A percentile compares a stretch with the other conserved stretches of the same genome.
Conservation (phyloP, 2,888 invertebrate species). For the Yponomeuta evonymella region DNA sequence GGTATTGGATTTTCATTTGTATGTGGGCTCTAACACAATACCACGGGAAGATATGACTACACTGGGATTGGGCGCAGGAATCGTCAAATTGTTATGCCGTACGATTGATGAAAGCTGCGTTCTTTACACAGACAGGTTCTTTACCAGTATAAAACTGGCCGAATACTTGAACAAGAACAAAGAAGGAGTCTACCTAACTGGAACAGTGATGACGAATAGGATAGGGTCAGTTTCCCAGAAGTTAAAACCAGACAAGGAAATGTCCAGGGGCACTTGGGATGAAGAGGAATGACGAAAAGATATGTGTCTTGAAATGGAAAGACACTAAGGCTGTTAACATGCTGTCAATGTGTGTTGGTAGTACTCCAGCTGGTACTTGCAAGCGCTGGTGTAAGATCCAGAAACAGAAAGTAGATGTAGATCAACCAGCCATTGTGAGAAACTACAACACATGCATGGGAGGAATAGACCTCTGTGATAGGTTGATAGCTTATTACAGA, state of each 20-base stretch:
- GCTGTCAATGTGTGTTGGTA: slow-evolving; percentile 2
- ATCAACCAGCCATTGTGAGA: slow-evolving; percentile 6
- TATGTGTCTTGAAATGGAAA: slow-evolving; percentile 5
- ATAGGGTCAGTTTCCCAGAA: slow-evolving; percentile 23
- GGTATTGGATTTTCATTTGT: too few species aligned
- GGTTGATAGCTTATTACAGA: background rate
- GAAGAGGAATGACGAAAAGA: background rate
- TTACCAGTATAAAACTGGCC: too few species aligned
- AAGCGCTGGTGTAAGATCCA: background rate
- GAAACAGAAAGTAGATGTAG: background rate
- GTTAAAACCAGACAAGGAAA: slow-evolving; percentile 25
- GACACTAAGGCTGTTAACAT: slow-evolving; percentile 10
- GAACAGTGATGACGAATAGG: slow-evolving; percentile 3
- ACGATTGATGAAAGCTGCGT: too few species aligned
- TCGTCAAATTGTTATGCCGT: too few species aligned
- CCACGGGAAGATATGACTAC: too few species aligned
- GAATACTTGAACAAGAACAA: background rate
- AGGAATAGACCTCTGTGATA: slow-evolving; percentile 8
- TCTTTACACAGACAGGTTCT: too few species aligned
- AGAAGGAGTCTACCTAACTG: too few species aligned
- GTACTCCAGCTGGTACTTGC: background rate
- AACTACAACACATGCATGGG: slow-evolving; percentile 10
- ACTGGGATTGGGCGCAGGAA: too few species aligned
- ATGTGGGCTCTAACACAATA: too few species aligned
- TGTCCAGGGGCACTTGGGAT: slow-evolving; percentile 20